Base-by-base conservation (phyloP, 2,113 vertebrate genomes). In the Galeopterus variegatus region DNA sequence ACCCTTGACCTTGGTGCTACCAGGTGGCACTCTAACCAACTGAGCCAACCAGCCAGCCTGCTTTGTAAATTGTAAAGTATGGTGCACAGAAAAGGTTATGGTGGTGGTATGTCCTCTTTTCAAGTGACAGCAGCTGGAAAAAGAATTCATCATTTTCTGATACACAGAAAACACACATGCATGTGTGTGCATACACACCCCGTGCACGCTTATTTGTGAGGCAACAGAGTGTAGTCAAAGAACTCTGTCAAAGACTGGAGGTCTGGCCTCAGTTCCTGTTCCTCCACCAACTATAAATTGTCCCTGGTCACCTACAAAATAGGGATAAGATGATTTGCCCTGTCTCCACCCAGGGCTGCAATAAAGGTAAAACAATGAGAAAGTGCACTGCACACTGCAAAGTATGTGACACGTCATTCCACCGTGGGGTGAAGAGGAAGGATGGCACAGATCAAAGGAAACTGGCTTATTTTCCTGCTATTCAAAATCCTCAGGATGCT, bases 101-200 rank as follows among this genome's bases (percentile, higher is more conserved):
- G 52, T 6, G 21, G 21, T 2, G 0, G 41, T 28, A 13, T 24
- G 31, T 58, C 48, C 23, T 56, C 56, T 64, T 23, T 65, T 36
- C 70, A 24, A 10, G 45, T 1, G 58, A 73, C 17, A 33, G 45
- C 31, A 12, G n/a, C 0, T 26, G 28, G 15, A n/a, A n/a, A 67
- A 65, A 48, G 45, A 83, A 62, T 3, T 82, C 26, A 0, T 14
- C 9, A 9, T 48, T 24, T 28, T 56, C 70, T 65, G 67, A 11
- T 17, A 17, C 0, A 9, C 1, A 21, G 52, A 45, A 58, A 21
- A 45, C 13, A 26, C 72, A 64, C 21, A 62, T 0, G n/a, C 65
- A 14, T 9, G 0, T 2, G 36, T 2, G 36, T 14, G 33, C 45
- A 50, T 28, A 70, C 26, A 52, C 28, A 4, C 1, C 12, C 26